Evolutionary conservation across 2,113 vertebrate species (phyloP), one percentile per base, ranked within the genome.

Genomic region (Oreochromis spilurus): DNA sequence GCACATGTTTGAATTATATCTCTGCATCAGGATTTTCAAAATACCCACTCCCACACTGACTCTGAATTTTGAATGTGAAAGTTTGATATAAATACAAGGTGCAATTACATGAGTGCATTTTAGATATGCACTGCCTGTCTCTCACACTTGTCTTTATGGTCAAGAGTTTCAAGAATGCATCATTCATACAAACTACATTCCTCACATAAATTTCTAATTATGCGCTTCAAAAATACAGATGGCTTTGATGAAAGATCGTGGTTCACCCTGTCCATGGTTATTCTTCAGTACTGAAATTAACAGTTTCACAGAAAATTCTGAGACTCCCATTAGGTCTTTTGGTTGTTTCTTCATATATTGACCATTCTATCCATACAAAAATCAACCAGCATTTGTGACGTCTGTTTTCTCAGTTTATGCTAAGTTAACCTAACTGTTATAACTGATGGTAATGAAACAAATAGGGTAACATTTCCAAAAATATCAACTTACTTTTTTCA

Each of bases 1-100:
- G 53, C 67, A 88, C 87, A 78, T 88, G 54, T 84, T 90, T 72
- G 52, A 92, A 67, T 80, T 77, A 70, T 70, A 19, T 84, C 45
- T 85, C 34, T 58, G 38, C 43, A 82, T 85, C 80, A 72, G 9
- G 81, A 81, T 82, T 86, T 82, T 88, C 84, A 90, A 92, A 85
- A 67, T 21, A 2, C 3, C 12, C 78, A 80, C 36, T 54, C 9
- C 19, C 43, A 36, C 29, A 8, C 38, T n/a, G 34, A 80, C 16
- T 48, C 12, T 57, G 58, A 55, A 29, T 45, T 50, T 24, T 29
- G 11, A 81, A 34, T 75, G 14, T 36, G 43, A 81, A 60, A 75
- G 26, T 7, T 65, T 8, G n/a, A 12, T 52, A 12, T 52, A 79
- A 31, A 57, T 70, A 36, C 2, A 19, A 83, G 9, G 26, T 60